Evolutionary conservation across 2,113 vertebrate species (phyloP).

Genomic region (Podocnemis expansa): DNA sequence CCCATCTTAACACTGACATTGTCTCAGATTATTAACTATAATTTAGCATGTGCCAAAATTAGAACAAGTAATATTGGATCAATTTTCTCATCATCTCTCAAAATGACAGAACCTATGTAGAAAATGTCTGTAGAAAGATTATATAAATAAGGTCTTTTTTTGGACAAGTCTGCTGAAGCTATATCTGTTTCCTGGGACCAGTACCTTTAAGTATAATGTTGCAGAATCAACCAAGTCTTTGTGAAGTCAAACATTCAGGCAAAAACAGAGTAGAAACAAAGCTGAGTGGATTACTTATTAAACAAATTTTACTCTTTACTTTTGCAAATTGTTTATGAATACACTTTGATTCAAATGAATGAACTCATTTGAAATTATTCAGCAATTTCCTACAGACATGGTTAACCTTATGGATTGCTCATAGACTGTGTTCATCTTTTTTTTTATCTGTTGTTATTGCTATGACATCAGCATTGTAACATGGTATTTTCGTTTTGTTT

Average conservation of each 20-base stretch:
- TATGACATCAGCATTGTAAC: background rate
- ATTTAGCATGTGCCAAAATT: slow-evolving; percentile 37
- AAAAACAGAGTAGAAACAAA: background rate
- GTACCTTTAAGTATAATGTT: background rate
- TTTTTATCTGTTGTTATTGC: background rate
- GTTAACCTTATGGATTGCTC: background rate
- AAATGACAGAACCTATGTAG: background rate
- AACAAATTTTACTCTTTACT: background rate
- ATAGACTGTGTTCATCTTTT: background rate
- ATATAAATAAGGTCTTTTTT: background rate
- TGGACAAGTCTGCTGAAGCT: background rate
- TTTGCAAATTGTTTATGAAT: background rate
- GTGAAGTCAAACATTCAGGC: background rate
- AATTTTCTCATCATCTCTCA: slow-evolving; percentile 31
- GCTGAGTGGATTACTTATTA: background rate
- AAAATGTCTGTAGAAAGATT: background rate
- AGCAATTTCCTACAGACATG: rapidly evolving
- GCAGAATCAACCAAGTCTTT: background rate
- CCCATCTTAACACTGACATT: background rate
- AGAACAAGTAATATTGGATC: background rate
- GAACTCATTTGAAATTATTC: background rate
- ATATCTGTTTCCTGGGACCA: background rate
- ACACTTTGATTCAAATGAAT: background rate
- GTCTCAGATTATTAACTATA: background rate
- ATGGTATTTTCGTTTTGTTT: background rate